These are phyloP conservation scores for Sprattus sprattus DNA, from an alignment of 2,113 vertebrate genomes.

Conservation along the genomic window DNA sequence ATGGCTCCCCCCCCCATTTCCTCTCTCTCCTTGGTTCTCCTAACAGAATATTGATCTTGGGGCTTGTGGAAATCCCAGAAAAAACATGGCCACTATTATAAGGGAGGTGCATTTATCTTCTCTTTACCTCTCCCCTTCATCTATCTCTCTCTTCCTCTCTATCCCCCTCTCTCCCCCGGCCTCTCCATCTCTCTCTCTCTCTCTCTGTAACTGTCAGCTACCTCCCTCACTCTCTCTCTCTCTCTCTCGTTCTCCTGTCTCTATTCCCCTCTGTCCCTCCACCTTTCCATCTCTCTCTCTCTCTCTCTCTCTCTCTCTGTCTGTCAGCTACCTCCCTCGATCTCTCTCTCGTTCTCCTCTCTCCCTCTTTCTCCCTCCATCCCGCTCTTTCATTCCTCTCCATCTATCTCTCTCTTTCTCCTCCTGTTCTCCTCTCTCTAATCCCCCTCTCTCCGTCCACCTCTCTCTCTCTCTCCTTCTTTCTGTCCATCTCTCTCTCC, in stretches of 20 bases:
- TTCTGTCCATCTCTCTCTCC: neutral
- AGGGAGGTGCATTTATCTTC: too few species aligned
- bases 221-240: neutral
- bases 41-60: too few species aligned
- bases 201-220: neutral
- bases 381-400: neutral
- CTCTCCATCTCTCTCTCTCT: neutral
- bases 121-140: too few species aligned
- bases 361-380: neutral
- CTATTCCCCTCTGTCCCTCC: neutral
- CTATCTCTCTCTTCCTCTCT: neutral
- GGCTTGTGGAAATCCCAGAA: too few species aligned
- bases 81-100: too few species aligned
- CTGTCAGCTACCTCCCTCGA: too few species aligned
- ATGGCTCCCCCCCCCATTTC: too few species aligned
- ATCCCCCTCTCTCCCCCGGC: neutral
- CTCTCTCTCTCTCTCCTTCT: neutral
- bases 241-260: neutral
- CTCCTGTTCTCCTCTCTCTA: neutral
- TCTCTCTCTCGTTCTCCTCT: neutral
- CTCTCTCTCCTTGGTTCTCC: too few species aligned
- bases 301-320: neutral
- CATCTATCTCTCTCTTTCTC: neutral
- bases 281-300: neutral
- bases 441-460: neutral